Evolutionary conservation across 1,140 invertebrate species (phyloP).

Genomic region (Xylocopa sonorina): DNA sequence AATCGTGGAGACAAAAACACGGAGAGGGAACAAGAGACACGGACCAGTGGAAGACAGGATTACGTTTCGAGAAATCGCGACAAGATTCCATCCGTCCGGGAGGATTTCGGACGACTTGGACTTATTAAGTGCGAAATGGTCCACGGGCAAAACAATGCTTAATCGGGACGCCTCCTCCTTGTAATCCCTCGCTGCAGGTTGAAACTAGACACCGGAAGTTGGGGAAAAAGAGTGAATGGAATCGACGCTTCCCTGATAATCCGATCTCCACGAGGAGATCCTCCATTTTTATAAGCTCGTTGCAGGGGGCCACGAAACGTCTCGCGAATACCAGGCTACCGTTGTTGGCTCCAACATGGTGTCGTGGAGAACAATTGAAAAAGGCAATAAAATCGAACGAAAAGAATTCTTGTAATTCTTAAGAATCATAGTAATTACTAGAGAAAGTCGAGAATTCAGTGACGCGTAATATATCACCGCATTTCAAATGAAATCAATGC

Average conservation of each 20-base stretch:
- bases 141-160: constrained; percentile 66
- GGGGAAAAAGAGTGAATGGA: neutral
- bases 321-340: constrained; percentile 62
- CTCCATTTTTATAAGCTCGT: constrained; percentile 68
- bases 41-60: neutral
- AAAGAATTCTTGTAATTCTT: too few relatives aligned
- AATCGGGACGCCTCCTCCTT: constrained; percentile 65
- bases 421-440: too few relatives aligned
- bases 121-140: constrained; percentile 72
- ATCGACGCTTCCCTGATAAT: constrained; percentile 54
- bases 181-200: constrained; percentile 54
- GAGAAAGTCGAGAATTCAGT: too few relatives aligned
- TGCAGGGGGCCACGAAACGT: constrained; percentile 57
- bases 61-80: constrained; percentile 23
- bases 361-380: too few relatives aligned
- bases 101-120: constrained; percentile 56
- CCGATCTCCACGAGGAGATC: constrained; percentile 65
- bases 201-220: neutral
- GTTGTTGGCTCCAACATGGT: too few relatives aligned
- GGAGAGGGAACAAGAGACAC: neutral
- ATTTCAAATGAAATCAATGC: too few relatives aligned
- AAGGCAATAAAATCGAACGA: too few relatives aligned
- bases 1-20: constrained; percentile 27
- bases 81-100: constrained; percentile 10
- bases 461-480: too few relatives aligned